Evolutionary conservation across 2,113 vertebrate species (phyloP).

Genomic region (Odontophorus gujanensis): DNA sequence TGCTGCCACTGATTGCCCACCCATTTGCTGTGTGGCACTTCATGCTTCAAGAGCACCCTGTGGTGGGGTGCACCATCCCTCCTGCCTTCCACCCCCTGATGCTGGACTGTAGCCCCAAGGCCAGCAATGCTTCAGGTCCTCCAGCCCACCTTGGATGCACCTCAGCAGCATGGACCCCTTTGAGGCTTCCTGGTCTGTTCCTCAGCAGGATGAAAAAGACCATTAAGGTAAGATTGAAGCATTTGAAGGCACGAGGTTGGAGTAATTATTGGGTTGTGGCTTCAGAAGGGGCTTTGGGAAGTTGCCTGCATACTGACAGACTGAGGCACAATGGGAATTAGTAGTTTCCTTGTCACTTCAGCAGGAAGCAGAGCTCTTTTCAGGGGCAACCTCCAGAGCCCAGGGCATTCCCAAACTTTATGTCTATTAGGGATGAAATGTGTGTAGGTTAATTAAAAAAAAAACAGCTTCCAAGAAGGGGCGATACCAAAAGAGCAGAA

Average conservation of each 20-base stretch:
- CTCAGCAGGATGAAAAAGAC: background rate
- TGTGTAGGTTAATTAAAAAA: background rate
- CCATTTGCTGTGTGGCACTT: accelerated
- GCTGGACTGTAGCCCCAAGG: background rate
- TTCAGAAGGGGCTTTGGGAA: background rate
- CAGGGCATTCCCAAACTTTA: background rate
- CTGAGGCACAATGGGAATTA: accelerated
- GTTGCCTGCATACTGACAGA: background rate
- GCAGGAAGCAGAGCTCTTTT: background rate
- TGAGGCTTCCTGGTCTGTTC: background rate
- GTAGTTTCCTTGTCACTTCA: background rate
- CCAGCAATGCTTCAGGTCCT: background rate
- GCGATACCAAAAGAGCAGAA: accelerated
- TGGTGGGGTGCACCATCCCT: background rate
- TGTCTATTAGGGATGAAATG: background rate
- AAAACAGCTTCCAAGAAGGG: background rate
- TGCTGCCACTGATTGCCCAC: background rate
- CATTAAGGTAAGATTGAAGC: background rate
- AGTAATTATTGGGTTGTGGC: background rate
- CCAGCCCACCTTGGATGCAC: accelerated
- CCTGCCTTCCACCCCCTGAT: accelerated
- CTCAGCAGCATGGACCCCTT: background rate
- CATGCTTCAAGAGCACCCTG: background rate
- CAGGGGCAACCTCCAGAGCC: background rate
- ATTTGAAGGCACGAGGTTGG: background rate